phyloP scores from a whole-genome alignment of 2,888 invertebrate species.

The Phasia obesa region DNA sequence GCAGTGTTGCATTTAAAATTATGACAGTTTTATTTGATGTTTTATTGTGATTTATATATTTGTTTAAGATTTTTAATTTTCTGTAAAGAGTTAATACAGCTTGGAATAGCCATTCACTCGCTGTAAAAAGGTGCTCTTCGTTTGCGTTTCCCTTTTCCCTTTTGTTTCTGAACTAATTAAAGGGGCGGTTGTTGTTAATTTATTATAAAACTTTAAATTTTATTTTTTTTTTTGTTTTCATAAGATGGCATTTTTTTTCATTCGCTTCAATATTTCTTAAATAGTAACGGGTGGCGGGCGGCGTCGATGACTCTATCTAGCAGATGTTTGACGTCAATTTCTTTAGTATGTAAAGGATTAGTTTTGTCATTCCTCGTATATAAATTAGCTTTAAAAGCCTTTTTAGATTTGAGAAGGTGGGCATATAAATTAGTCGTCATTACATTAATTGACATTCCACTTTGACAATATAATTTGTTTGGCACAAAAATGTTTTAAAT shows the following conservation, averaged over 20 bases:
- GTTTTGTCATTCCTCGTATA: conserved; percentile 56
- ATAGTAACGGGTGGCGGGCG: not conserved
- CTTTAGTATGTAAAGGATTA: conserved; percentile 66
- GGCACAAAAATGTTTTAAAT: conserved; percentile 14
- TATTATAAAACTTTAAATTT: conserved; percentile 51
- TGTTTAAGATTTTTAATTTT: conserved; percentile 37
- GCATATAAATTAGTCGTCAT: conserved; percentile 70
- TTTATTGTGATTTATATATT: conserved; percentile 75
- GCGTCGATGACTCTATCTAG: not conserved
- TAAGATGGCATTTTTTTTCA: conserved; percentile 33
- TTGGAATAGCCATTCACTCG: not conserved
- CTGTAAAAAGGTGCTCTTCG: conserved; percentile 41
- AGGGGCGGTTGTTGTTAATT: conserved; percentile 62
- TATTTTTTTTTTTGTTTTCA: conserved; percentile 22
- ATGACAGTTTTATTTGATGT: conserved; percentile 80
- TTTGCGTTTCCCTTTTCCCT: conserved; percentile 19
- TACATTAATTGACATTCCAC: conserved; percentile 46
- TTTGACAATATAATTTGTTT: conserved; percentile 67
- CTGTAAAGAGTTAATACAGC: conserved; percentile 35
- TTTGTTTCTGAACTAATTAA: conserved; percentile 53
- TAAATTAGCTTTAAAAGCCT: conserved; percentile 70
- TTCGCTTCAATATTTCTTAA: conserved; percentile 5
- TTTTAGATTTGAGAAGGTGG: conserved; percentile 60
- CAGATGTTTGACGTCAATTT: conserved; percentile 70
- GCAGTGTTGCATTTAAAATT: conserved; percentile 76